phyloP scores from a whole-genome alignment of 2,113 vertebrate species.

The Aleadryas rufinucha region DNA sequence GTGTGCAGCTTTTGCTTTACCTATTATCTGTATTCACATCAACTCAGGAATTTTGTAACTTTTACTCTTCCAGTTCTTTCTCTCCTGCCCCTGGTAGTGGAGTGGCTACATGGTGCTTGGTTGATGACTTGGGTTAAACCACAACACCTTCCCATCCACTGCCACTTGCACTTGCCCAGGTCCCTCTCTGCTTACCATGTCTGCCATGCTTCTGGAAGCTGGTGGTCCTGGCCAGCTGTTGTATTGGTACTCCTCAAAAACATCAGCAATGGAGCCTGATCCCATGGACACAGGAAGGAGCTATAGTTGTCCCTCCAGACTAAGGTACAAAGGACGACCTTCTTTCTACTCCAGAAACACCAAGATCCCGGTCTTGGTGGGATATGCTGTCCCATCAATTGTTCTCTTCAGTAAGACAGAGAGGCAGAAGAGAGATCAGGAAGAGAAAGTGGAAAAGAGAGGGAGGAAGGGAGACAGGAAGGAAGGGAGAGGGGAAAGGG shows the following conservation, averaged over 20 bases:
- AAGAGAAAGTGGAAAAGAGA: not conserved
- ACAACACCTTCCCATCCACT: not conserved
- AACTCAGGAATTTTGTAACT: not conserved
- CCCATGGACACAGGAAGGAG: not conserved
- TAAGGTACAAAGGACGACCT: not conserved
- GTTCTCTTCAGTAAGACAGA: not conserved
- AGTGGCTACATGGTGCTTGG: not conserved
- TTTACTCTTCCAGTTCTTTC: not conserved
- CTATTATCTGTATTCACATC: not conserved
- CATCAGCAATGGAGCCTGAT: not conserved
- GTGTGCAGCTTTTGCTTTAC: not conserved
- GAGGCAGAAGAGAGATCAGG: not conserved
- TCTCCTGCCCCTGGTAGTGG: not conserved
- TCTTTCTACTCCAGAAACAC: not conserved
- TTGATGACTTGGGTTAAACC: not conserved
- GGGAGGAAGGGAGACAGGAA: not conserved
- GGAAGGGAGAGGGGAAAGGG: not conserved
- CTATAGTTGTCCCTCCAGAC: not conserved
- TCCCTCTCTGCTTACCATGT: rapidly evolving
- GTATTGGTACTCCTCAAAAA: not conserved
- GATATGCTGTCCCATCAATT: not conserved
- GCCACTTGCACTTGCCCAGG: no score
- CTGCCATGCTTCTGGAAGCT: not conserved
- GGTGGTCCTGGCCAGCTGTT: not conserved
- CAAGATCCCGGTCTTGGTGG: not conserved